Conservation (phyloP, 2,113 vertebrate species). For the Poeciliopsis turrubarensis region DNA sequence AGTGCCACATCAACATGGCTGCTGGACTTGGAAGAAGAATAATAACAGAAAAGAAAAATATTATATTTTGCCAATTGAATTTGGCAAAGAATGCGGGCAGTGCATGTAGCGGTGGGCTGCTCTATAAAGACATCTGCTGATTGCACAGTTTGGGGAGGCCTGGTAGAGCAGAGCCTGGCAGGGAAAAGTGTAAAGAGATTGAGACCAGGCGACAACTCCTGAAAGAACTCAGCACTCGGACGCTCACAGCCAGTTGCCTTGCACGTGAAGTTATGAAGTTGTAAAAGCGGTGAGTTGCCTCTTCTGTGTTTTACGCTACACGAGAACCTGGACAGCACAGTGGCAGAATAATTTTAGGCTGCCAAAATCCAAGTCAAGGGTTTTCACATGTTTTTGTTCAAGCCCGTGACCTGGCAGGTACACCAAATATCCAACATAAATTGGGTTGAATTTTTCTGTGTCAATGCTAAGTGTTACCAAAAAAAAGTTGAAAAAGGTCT, state of each 20-base stretch:
- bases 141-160: constrained; percentile 76
- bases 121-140: constrained; percentile 82
- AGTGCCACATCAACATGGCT: constrained; percentile 67
- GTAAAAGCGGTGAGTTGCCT: constrained; percentile 62
- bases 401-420: constrained; percentile 39
- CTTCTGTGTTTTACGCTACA: constrained; percentile 64
- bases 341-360: constrained; percentile 63
- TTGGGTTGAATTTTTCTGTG: constrained; percentile 27
- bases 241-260: constrained; percentile 63
- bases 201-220: constrained; percentile 66
- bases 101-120: constrained; percentile 57
- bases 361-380: constrained; percentile 60
- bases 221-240: constrained; percentile 65
- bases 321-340: constrained; percentile 54
- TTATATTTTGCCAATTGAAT: constrained; percentile 62
- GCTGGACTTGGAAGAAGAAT: constrained; percentile 60
- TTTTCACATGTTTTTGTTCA: constrained; percentile 57
- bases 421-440: constrained; percentile 33
- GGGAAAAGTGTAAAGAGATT: constrained; percentile 74
- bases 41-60: constrained; percentile 50
- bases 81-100: constrained; percentile 63
- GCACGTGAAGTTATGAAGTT: constrained; percentile 66
- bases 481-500: constrained; percentile 3
- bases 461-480: constrained; percentile 32
- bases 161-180: constrained; percentile 68